These are phyloP conservation scores for Eurytoma californica DNA, from an alignment of 2,888 invertebrate genomes.

Conservation along the genomic window DNA sequence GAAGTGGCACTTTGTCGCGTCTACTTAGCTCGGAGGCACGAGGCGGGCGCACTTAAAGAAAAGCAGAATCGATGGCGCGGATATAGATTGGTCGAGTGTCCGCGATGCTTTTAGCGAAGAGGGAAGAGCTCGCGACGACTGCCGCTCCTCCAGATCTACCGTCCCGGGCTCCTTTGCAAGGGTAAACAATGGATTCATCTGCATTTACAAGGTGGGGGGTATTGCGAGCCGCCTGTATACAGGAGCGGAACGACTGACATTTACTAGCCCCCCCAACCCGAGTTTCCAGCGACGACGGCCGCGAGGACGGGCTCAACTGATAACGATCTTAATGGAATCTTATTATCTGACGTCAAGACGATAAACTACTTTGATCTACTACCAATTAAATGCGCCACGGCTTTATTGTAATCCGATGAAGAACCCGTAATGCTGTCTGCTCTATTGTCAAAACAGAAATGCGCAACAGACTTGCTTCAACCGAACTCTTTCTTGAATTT, in stretches of 20 bases:
- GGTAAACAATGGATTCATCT: slow-evolving; percentile 67
- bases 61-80: slow-evolving; percentile 50
- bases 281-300: too few relatives aligned
- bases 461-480: too few relatives aligned
- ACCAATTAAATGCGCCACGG: background rate
- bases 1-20: slow-evolving; percentile 57
- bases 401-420: too few relatives aligned
- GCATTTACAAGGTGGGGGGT: slow-evolving; percentile 59
- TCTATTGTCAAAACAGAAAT: too few relatives aligned
- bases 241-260: background rate
- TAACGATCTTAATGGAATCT: slow-evolving; percentile 47
- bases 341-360: slow-evolving; percentile 1
- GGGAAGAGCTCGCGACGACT: slow-evolving; percentile 14
- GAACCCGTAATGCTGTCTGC: too few relatives aligned
- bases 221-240: background rate
- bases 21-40: slow-evolving; percentile 55
- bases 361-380: slow-evolving; percentile 21
- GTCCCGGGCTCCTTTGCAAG: slow-evolving; percentile 5
- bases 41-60: slow-evolving; percentile 51
- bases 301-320: background rate
- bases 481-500: too few relatives aligned
- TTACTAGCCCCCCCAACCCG: background rate
- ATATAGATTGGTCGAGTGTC: slow-evolving; percentile 50
- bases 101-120: slow-evolving; percentile 41
- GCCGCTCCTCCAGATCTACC: background rate